These are phyloP conservation scores for Eutolmus rufibarbis DNA, from an alignment of 2,888 invertebrate genomes.

Conservation along the genomic window DNA sequence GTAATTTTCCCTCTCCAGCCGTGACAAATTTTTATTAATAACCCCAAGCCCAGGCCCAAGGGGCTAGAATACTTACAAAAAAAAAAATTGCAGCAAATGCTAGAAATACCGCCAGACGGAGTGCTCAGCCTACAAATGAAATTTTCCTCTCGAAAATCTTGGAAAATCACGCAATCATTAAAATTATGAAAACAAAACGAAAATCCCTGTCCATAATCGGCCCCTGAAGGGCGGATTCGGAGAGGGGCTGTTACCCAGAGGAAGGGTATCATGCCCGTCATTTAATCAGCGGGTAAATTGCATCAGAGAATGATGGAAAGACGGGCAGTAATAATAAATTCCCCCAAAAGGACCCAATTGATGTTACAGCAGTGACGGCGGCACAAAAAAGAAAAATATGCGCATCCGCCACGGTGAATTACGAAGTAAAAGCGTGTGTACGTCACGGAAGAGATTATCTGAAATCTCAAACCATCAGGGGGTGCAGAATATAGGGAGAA, in stretches of 20 bases:
- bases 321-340: background rate
- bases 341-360: constrained; percentile 3
- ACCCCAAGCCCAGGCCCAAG: background rate
- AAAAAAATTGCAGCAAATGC: background rate
- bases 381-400: background rate
- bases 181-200: background rate
- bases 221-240: background rate
- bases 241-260: background rate
- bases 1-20: background rate
- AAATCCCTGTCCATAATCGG: background rate
- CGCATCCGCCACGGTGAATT: background rate
- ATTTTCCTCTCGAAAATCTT: background rate
- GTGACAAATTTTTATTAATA: background rate
- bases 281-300: constrained; percentile 7
- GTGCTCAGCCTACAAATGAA: background rate
- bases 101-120: background rate
- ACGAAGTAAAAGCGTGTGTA: background rate
- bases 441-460: background rate
- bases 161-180: background rate
- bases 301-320: background rate
- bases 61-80: background rate
- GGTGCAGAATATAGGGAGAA: background rate
- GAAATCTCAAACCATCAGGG: background rate
- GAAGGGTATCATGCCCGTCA: background rate
- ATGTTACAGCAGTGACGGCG: background rate